These are phyloP conservation scores for Graptemys geographica DNA, from an alignment of 2,797 vertebrate species.

Conservation along the genomic window DNA sequence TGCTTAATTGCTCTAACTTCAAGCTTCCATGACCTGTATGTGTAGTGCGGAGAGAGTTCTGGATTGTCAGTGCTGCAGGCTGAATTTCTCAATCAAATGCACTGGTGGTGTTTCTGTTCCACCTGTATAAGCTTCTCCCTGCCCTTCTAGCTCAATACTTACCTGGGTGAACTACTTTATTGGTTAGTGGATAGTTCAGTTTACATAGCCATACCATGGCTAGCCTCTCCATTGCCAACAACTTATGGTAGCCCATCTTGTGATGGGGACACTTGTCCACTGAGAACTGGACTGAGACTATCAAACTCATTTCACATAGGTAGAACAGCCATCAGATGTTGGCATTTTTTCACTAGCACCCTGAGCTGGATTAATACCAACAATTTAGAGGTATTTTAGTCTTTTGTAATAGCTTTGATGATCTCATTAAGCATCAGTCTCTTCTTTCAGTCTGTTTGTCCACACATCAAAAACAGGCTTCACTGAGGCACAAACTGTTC, in stretches of 20 bases:
- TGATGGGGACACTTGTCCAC: background rate
- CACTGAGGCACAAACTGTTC: background rate
- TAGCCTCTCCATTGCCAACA: background rate
- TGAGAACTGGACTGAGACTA: background rate
- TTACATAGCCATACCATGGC: background rate
- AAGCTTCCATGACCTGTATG: background rate
- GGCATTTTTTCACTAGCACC: background rate
- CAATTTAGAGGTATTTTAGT: background rate
- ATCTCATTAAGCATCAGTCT: background rate
- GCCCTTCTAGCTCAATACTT: background rate
- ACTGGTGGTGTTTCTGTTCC: background rate
- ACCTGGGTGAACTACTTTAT: background rate
- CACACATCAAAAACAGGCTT: background rate
- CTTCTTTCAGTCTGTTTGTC: conserved; percentile 1
- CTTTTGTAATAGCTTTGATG: background rate
- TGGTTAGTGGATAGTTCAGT: background rate
- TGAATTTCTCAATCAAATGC: background rate
- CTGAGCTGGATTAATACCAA: background rate
- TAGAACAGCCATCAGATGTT: background rate
- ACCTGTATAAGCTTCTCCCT: background rate
- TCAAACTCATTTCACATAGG: background rate
- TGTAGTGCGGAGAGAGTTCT: background rate
- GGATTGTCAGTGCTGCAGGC: background rate
- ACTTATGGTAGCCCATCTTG: background rate
- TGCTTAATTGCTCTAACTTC: background rate